Conservation (phyloP, 2,888 invertebrate genomes). For the Hoplodrina ambigua region DNA sequence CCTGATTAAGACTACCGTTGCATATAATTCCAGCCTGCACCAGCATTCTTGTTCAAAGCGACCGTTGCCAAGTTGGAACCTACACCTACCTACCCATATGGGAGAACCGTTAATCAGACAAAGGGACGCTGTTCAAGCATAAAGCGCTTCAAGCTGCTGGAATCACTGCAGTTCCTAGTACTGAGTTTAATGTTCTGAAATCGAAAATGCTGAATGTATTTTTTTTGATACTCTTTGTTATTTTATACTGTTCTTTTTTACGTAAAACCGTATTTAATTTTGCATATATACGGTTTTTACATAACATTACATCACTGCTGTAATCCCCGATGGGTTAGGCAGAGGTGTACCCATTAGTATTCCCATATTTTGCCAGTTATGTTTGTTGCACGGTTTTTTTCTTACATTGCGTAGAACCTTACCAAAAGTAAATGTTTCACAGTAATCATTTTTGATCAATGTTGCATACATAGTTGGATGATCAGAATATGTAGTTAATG, state of each 20-base stretch:
- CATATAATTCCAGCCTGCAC: constrained; percentile 24
- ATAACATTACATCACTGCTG: too few relatives aligned
- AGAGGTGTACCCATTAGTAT: too few relatives aligned
- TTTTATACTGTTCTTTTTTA: neutral
- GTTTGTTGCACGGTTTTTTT: neutral
- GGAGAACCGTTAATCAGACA: constrained; percentile 50
- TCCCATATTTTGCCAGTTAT: too few relatives aligned
- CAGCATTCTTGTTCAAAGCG: constrained; percentile 30
- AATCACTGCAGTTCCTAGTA: constrained; percentile 36
- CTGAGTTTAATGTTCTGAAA: constrained; percentile 29
- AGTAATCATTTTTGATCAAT: too few relatives aligned
- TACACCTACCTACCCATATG: neutral
- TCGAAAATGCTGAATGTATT: neutral
- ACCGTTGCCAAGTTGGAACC: constrained; percentile 20
- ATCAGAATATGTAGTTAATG: too few relatives aligned
- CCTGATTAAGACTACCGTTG: constrained; percentile 14
- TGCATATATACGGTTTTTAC: neutral
- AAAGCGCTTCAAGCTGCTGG: constrained; percentile 46
- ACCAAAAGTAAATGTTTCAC: too few relatives aligned
- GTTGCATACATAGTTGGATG: too few relatives aligned
- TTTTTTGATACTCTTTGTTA: neutral
- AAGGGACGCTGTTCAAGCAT: constrained; percentile 51
- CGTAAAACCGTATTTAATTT: too few relatives aligned
- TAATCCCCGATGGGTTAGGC: too few relatives aligned
- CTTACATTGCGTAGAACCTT: too few relatives aligned